These are phyloP conservation scores for Chalcis sispes DNA, from an alignment of 2,888 invertebrate genomes.

Conservation along the genomic window DNA sequence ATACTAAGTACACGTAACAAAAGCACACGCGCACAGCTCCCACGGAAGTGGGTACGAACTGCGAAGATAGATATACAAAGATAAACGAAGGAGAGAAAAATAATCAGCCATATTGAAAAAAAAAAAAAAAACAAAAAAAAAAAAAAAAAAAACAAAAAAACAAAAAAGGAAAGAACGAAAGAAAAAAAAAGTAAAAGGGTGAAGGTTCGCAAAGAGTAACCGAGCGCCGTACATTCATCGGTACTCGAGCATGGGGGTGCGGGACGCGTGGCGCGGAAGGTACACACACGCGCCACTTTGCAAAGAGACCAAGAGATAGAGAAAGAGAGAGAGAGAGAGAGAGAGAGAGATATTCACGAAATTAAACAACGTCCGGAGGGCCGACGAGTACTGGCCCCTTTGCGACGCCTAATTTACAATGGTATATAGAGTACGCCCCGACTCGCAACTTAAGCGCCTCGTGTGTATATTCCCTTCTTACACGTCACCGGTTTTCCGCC, in stretches of 20 bases:
- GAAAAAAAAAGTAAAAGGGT: no score
- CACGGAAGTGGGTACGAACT: not conserved
- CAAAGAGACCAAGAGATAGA: not conserved
- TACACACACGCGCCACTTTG: not conserved
- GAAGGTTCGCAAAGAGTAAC: no score
- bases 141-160: no score
- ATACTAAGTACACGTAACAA: not conserved
- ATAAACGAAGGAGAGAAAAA: slow-evolving; percentile 12
- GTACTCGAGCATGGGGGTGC: not conserved
- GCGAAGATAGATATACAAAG: not conserved
- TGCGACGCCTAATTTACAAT: slow-evolving; percentile 68
- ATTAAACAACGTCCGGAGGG: slow-evolving; percentile 70
- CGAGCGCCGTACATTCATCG: not conserved
- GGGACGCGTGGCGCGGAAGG: slow-evolving; percentile 14
- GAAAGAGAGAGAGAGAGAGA: slow-evolving; percentile 23
- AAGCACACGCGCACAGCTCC: not conserved
- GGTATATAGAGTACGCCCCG: no score
- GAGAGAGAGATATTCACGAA: slow-evolving; percentile 56
- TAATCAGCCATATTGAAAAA: no score
- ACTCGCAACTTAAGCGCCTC: not conserved
- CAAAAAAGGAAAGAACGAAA: slow-evolving; percentile 5
- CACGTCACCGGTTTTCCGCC: not conserved
- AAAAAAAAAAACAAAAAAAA: no score
- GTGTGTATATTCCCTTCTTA: not conserved
- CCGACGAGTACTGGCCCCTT: no score